Evolutionary conservation across 2,113 vertebrate genomes (phyloP).

Genomic region (Nymphicus hollandicus): DNA sequence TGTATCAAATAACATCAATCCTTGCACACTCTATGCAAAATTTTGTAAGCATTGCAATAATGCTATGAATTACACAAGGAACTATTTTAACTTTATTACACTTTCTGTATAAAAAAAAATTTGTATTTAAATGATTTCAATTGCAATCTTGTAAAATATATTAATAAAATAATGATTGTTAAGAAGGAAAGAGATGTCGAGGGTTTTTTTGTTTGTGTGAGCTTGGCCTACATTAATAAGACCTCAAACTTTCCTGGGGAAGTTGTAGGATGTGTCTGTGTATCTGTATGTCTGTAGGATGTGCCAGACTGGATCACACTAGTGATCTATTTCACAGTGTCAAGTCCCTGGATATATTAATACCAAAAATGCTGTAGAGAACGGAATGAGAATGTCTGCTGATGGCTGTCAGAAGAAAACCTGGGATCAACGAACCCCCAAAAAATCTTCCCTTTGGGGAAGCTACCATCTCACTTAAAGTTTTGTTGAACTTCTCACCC

Average conservation of each 20-base stretch:
- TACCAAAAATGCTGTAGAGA: background rate
- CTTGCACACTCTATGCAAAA: constrained; percentile 93
- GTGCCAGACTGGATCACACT: background rate
- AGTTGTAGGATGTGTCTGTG: background rate
- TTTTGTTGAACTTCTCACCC: background rate
- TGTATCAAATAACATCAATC: constrained; percentile 80
- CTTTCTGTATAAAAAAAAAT: constrained; percentile 88
- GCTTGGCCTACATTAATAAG: background rate
- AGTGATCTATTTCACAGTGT: background rate
- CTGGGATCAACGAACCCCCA: background rate
- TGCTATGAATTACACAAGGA: constrained; percentile 85
- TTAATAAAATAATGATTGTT: constrained; percentile 92
- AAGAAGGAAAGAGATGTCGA: constrained; percentile 57
- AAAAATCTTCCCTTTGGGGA: background rate
- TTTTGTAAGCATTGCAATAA: constrained; percentile 90
- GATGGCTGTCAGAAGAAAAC: background rate
- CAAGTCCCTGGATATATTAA: background rate
- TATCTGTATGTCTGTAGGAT: background rate
- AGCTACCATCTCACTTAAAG: background rate
- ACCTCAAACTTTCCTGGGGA: background rate
- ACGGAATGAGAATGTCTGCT: background rate
- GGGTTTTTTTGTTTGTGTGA: background rate
- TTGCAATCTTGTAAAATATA: constrained; percentile 89
- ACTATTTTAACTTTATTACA: constrained; percentile 91
- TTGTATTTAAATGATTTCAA: constrained; percentile 95